Evolutionary conservation across 2,113 vertebrate genomes (phyloP), one percentile per base, ranked within the genome.

Genomic region (Tachuris rubrigastra): DNA sequence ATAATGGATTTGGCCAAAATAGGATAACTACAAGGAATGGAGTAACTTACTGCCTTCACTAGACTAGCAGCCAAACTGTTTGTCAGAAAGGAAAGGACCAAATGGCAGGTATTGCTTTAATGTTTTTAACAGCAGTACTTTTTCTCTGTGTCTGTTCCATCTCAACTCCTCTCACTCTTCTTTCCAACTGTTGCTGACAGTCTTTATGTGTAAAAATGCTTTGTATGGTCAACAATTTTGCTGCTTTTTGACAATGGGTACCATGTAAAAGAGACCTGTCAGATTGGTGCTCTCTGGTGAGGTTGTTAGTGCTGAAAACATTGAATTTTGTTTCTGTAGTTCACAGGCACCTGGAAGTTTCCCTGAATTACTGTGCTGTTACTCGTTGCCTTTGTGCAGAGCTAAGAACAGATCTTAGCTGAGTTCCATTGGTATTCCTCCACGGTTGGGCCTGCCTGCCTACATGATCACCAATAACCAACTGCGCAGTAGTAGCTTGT

Each of bases 391-490:
- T 66, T 39, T 77, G 55, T 65, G 42, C 58, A 9, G 27, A 83
- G 79, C 58, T 91, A 50, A 89, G 73, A 78, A 13, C 80, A 55
- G 89, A 76, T 53, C 63, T 85, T 78, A 72, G 85, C 55, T 65
- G 67, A 91, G 50, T 50, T 31, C 50, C 35, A 46, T 55, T 55
- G 31, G 35, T 85, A 35, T 67, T 95, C 85, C 95, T 74, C 81
- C 23, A 17, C 74, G 1, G 1, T n/a, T 56, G 60, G 84, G 46
- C 42, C 89, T 92, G 88, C 79, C 88, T 72, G 14, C 7, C 6
- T 89, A 58, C 74, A 93, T 63, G 76, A 96, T 95, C 95, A 89
- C 84, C 85, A 85, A 75, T 94, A 84, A 89, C 86, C 89, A 71
- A 83, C 84, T 68, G 86, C 41, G 66, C 46, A 25, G 80, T 58